Percentiles rank a stretch among this genome's conserved stretches.
phyloP scores from a whole-genome alignment of 1,140 invertebrate species.

The Heliconius nattereri region DNA sequence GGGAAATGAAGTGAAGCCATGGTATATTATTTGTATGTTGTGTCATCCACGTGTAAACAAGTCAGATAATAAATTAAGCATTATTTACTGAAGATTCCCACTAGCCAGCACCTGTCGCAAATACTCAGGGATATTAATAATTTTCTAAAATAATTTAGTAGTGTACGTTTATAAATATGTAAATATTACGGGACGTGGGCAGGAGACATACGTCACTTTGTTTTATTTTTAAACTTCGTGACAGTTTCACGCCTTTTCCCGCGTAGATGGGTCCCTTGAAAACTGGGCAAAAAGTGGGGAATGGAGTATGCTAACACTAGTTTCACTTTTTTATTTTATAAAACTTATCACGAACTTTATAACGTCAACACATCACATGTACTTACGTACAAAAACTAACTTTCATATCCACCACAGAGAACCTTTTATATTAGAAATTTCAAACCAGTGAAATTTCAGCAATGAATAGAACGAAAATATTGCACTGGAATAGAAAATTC shows the following conservation, averaged over 20 bases:
- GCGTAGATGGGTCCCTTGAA: too few relatives aligned
- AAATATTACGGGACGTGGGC: too few relatives aligned
- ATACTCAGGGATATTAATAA: not conserved
- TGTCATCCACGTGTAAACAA: not conserved
- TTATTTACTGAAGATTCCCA: not conserved
- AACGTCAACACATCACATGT: too few relatives aligned
- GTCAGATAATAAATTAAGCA: not conserved
- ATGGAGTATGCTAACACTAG: too few relatives aligned
- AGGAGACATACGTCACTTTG: too few relatives aligned
- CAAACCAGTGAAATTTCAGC: slow-evolving; percentile 24
- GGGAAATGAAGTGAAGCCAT: not conserved
- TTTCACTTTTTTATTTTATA: too few relatives aligned
- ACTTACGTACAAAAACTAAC: too few relatives aligned
- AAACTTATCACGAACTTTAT: too few relatives aligned
- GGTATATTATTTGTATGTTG: not conserved
- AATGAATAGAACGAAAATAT: slow-evolving; percentile 41
- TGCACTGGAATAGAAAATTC: slow-evolving; percentile 38
- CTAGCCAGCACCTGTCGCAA: not conserved
- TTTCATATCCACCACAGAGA: slow-evolving; percentile 24
- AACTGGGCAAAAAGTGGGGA: too few relatives aligned
- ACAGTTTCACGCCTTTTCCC: not conserved
- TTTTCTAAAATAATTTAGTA: slow-evolving; percentile 2
- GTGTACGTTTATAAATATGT: too few relatives aligned
- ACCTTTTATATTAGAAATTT: slow-evolving; percentile 29
- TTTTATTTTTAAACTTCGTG: too few relatives aligned